Conservation (phyloP, 2,797 vertebrate species). For the Chloroceryle amazona region DNA sequence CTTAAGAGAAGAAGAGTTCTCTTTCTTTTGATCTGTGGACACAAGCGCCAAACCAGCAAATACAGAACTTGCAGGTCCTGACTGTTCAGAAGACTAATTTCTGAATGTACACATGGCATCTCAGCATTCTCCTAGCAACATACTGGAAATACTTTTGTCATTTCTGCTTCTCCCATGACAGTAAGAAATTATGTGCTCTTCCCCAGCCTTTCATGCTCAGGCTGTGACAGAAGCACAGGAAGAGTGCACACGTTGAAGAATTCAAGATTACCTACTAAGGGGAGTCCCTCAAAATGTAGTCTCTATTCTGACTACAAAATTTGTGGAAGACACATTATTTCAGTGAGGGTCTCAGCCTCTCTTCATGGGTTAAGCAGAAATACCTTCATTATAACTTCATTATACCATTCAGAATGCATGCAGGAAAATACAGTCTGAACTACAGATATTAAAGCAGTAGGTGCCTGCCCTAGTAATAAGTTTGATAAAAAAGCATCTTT, state of each 20-base stretch:
- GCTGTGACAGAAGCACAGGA: background rate
- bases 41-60: background rate
- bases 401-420: background rate
- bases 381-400: background rate
- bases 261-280: background rate
- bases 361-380: constrained; percentile 4
- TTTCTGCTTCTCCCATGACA: background rate
- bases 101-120: background rate
- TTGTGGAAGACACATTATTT: background rate
- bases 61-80: background rate
- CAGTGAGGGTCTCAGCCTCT: background rate
- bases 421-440: background rate
- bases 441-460: background rate
- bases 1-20: background rate
- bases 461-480: background rate
- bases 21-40: background rate
- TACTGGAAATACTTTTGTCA: background rate
- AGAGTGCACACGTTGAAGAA: background rate
- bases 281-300: background rate
- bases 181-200: background rate
- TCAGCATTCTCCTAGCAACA: background rate
- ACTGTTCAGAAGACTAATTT: background rate
- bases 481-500: background rate
- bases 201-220: background rate
- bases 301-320: background rate